These are phyloP conservation scores for Onychomys arenicola DNA, from an alignment of 2,797 vertebrate species.

Conservation along the genomic window DNA sequence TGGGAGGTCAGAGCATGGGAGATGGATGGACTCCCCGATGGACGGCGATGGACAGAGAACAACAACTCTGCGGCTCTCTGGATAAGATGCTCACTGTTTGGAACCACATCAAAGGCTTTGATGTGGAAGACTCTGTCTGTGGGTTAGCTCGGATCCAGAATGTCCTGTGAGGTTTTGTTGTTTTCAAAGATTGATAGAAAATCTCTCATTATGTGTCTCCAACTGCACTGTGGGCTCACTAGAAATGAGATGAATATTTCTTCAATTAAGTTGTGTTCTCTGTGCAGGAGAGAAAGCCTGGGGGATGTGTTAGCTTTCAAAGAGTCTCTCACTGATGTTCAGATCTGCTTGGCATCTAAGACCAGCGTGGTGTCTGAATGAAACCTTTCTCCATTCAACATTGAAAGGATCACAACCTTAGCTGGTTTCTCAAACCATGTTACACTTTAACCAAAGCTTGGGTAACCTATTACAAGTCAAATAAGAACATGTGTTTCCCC, in stretches of 20 bases:
- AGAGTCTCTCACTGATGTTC: neutral
- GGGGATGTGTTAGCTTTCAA: slow-evolving; percentile 32
- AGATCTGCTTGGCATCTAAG: neutral
- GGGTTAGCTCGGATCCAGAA: slow-evolving; percentile 44
- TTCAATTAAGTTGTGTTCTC: slow-evolving; percentile 53
- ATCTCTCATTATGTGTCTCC: slow-evolving; percentile 27
- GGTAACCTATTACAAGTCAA: neutral
- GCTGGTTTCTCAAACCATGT: neutral
- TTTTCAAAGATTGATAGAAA: slow-evolving; percentile 52
- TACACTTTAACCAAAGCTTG: slow-evolving; percentile 22
- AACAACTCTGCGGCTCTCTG: neutral
- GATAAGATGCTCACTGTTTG: slow-evolving; percentile 54
- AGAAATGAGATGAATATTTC: slow-evolving; percentile 58
- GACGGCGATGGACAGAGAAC: neutral
- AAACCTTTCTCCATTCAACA: slow-evolving; percentile 18
- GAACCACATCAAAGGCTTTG: slow-evolving; percentile 70
- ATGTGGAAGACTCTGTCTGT: neutral
- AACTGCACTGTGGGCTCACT: slow-evolving; percentile 53
- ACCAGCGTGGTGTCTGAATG: neutral
- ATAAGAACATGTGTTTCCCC: neutral
- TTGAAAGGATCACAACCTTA: neutral
- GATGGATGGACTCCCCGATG: slow-evolving; percentile 29
- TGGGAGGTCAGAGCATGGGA: neutral
- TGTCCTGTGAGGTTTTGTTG: slow-evolving; percentile 58
- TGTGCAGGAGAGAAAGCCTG: slow-evolving; percentile 18